These are phyloP conservation scores for Ceriagrion tenellum DNA, from an alignment of 2,888 invertebrate species.

Conservation along the genomic window DNA sequence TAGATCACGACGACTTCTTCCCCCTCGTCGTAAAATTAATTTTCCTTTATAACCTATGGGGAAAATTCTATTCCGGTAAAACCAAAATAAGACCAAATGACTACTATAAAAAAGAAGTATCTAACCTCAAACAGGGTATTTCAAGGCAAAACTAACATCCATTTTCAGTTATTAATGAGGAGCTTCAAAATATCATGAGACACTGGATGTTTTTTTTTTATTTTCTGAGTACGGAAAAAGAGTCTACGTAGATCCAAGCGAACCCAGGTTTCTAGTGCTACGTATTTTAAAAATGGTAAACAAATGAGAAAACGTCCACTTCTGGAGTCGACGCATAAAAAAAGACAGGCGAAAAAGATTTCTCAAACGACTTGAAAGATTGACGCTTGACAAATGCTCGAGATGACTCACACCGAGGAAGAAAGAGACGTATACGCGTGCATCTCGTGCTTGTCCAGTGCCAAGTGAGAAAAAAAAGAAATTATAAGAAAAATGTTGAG, in stretches of 20 bases:
- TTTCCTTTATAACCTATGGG: not conserved
- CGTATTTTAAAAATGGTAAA: not conserved
- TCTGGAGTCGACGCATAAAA: not conserved
- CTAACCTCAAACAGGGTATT: not conserved
- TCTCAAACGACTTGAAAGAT: not conserved
- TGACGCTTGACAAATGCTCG: constrained; percentile 3
- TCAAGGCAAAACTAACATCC: not conserved
- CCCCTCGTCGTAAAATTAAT: too few relatives aligned
- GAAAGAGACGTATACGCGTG: not conserved
- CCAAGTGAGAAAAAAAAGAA: not conserved
- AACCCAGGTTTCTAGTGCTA: not conserved
- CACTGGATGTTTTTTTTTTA: not conserved
- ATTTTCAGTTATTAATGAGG: not conserved
- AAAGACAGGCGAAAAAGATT: not conserved
- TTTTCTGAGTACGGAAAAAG: not conserved
- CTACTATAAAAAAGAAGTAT: not conserved
- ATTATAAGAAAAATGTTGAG: not conserved
- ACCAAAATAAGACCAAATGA: not conserved
- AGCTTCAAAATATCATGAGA: not conserved
- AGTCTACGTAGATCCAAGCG: not conserved
- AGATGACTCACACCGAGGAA: not conserved
- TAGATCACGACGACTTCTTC: too few relatives aligned
- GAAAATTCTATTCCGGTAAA: not conserved
- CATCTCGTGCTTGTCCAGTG: not conserved
- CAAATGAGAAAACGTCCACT: not conserved